phyloP scores from a whole-genome alignment of 1,140 invertebrate species.

The Drosophila orena region DNA sequence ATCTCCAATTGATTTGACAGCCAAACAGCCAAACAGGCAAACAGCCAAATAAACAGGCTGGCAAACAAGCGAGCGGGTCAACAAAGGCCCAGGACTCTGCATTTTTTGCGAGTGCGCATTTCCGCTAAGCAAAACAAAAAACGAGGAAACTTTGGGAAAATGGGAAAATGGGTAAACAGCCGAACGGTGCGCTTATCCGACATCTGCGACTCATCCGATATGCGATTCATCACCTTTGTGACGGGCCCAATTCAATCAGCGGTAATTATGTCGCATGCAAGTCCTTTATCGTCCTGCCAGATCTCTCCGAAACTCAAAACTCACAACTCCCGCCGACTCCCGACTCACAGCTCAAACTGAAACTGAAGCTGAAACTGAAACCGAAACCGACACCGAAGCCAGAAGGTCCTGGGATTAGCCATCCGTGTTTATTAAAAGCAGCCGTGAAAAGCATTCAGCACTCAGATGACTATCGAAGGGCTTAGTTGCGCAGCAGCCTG shows the following conservation, averaged over 20 bases:
- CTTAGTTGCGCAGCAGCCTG: slow-evolving; percentile 5
- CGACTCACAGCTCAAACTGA: slow-evolving; percentile 3
- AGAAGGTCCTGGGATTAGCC: slow-evolving; percentile 15
- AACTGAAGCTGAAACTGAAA: slow-evolving; percentile 14
- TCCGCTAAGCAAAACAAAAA: slow-evolving; percentile 38
- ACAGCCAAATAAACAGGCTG: slow-evolving; percentile 50
- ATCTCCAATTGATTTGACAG: slow-evolving; percentile 38
- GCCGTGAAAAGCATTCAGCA: slow-evolving; percentile 13
- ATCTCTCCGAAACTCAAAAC: slow-evolving; percentile 23
- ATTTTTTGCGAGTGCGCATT: slow-evolving; percentile 42
- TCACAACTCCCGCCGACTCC: neutral
- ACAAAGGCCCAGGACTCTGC: slow-evolving; percentile 36
- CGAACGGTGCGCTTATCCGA: slow-evolving; percentile 36
- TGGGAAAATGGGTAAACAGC: neutral
- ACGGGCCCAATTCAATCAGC: slow-evolving; percentile 68
- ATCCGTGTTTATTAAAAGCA: slow-evolving; percentile 43
- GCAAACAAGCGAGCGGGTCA: slow-evolving; percentile 54
- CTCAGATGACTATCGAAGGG: slow-evolving; percentile 22
- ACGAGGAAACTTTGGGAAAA: slow-evolving; percentile 1
- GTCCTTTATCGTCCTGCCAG: slow-evolving; percentile 28
- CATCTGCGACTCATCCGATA: slow-evolving; percentile 63
- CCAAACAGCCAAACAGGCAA: slow-evolving; percentile 6
- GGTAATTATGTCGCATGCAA: slow-evolving; percentile 72
- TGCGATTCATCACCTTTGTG: slow-evolving; percentile 60
- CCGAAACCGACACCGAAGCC: slow-evolving; percentile 18